phyloP scores from a whole-genome alignment of 2,797 vertebrate genomes.

The Pseudomugil tenellus region DNA sequence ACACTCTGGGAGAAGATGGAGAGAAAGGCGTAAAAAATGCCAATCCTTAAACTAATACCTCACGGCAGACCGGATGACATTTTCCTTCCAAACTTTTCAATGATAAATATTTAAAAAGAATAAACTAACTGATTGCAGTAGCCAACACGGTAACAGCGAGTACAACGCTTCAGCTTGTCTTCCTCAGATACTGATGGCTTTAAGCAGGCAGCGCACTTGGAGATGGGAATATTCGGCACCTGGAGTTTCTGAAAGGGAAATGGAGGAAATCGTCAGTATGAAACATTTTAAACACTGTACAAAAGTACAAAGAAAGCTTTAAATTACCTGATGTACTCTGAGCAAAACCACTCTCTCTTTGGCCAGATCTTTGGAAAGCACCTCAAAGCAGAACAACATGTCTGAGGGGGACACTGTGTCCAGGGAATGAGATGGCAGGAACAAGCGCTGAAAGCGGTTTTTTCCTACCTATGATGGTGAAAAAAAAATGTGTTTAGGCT shows the following conservation, averaged over 20 bases:
- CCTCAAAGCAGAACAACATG: conserved; percentile 94
- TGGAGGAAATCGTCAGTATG: not conserved
- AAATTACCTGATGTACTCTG: conserved; percentile 92
- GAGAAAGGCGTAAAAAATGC: not conserved
- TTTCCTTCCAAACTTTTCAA: not conserved
- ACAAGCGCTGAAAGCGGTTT: conserved; percentile 90
- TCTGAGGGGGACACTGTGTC: conserved; percentile 89
- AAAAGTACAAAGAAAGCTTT: not conserved
- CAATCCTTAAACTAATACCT: not conserved
- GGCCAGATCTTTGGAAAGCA: conserved; percentile 91
- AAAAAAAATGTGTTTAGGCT: not conserved
- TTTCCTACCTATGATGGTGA: conserved; percentile 86
- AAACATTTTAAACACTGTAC: not conserved
- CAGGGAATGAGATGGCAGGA: conserved; percentile 89
- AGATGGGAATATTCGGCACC: conserved; percentile 90
- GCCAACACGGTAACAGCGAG: conserved; percentile 96
- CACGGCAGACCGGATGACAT: no score
- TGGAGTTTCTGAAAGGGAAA: conserved; percentile 87
- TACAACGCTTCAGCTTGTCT: conserved; percentile 95
- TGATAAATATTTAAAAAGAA: no score
- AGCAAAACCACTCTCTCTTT: conserved; percentile 93
- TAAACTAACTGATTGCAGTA: conserved; percentile 99
- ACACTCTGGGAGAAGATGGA: conserved; percentile 78
- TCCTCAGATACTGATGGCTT: conserved; percentile 93
- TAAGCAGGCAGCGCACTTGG: conserved; percentile 94